phyloP scores from a whole-genome alignment of 2,113 vertebrate genomes.

The Salvelinus alpinus region DNA sequence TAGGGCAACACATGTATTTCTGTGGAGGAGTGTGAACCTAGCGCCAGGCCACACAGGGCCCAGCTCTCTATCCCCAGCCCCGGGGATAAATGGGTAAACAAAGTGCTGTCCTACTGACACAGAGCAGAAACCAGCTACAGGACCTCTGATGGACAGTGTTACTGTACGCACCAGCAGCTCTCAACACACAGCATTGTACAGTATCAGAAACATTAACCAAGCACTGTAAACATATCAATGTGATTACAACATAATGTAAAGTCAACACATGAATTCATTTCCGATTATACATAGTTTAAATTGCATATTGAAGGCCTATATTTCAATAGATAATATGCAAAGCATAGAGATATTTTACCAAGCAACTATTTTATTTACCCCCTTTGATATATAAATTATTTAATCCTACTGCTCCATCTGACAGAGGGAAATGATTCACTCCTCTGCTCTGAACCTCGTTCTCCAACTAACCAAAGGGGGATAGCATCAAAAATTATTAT shows the following conservation, averaged over 20 bases:
- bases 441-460: not conserved
- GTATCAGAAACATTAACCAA: constrained; percentile 36
- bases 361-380: not conserved
- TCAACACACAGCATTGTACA: not conserved
- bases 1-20: constrained; percentile 46
- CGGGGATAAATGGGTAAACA: constrained; percentile 44
- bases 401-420: too few relatives aligned
- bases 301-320: too few relatives aligned
- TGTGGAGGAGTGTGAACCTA: constrained; percentile 19
- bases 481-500: not conserved
- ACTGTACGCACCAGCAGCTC: constrained; percentile 4
- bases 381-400: too few relatives aligned
- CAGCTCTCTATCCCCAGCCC: constrained; percentile 21
- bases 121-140: constrained; percentile 8
- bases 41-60: constrained; percentile 20
- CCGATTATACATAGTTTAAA: too few relatives aligned
- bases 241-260: not conserved
- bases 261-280: not conserved
- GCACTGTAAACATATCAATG: constrained; percentile 3
- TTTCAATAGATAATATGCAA: too few relatives aligned
- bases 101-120: constrained; percentile 17
- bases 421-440: not conserved
- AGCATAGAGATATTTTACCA: not conserved
- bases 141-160: constrained; percentile 2
- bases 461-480: not conserved